phyloP scores from a whole-genome alignment of 1,140 invertebrate species.

The Drosophila jambulina region DNA sequence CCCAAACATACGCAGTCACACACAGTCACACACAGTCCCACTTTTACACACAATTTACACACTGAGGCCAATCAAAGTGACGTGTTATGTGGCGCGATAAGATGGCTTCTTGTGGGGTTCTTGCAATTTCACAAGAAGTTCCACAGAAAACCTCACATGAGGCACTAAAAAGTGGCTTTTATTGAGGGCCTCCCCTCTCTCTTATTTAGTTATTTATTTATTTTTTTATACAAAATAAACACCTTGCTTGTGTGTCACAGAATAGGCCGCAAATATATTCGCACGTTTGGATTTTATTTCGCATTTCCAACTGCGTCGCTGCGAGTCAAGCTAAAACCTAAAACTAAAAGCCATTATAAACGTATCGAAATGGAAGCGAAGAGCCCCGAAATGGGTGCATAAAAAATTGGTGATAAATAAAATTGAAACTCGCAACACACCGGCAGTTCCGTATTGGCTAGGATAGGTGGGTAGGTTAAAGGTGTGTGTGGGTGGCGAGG shows the following conservation, averaged over 20 bases:
- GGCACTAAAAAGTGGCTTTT: constrained; percentile 20
- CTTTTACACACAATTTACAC: constrained; percentile 25
- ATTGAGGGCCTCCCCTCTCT: background rate
- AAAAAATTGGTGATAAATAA: constrained; percentile 62
- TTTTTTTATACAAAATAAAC: constrained; percentile 36
- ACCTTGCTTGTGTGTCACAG: constrained; percentile 54
- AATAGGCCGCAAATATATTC: constrained; percentile 74
- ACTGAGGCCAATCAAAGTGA: constrained; percentile 23
- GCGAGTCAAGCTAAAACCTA: constrained; percentile 39
- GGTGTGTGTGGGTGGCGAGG: background rate
- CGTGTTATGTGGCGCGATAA: constrained; percentile 32
- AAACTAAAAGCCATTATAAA: constrained; percentile 48
- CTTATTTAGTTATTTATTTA: background rate
- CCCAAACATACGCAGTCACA: constrained; percentile 19
- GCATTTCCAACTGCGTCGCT: constrained; percentile 54
- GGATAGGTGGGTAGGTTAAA: constrained; percentile 4
- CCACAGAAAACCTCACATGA: constrained; percentile 10
- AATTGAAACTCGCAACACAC: constrained; percentile 49
- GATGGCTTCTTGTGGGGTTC: constrained; percentile 6
- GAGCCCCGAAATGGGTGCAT: constrained; percentile 32
- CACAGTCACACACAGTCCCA: constrained; percentile 3
- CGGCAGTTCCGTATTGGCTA: constrained; percentile 30
- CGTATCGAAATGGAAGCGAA: constrained; percentile 15
- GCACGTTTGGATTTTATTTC: constrained; percentile 62
- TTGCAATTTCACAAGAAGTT: constrained; percentile 57